Evolutionary conservation across 2,797 vertebrate genomes (phyloP), one percentile per base, ranked within the genome.

Genomic region (Chloroceryle amazona): DNA sequence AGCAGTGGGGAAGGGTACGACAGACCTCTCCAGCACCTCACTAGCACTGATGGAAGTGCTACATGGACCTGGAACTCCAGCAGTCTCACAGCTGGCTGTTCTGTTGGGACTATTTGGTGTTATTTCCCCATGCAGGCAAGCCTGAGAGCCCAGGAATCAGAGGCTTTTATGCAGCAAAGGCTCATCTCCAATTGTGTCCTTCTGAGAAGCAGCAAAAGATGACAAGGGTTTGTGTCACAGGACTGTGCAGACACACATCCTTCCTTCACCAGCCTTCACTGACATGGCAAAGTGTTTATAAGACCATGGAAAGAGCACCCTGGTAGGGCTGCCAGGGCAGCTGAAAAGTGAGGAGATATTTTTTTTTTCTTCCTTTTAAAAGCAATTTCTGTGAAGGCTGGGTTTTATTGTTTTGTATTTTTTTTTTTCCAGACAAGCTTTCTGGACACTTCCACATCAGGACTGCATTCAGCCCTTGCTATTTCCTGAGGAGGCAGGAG

Each of bases 401-500:
- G 15, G 15, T 46, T 22, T 33, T 21, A n/a, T 13, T 55, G 31
- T 13, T 41, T 47, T 47, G 23, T 33, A 25, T 47, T 13, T 3
- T 28, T 57, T 33, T 67, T 84, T 67, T 47, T 6, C 55, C 71
- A 74, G 81, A 33, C 1, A 1, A 79, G 51, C 47, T 91, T 85
- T 92, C 85, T 76, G 91, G 44, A 49, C 58, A 25, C 28, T 76
- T 90, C 52, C 51, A 76, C 65, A 31, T 9, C 1, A 0, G 66
- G 57, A 17, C 3, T 37, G 46, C 23, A 4, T 55, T 90, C 83
- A 85, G 55, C 33, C 33, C 54, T 84, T 2, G 0, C 44, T 31
- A 1, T 86, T 94, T 94, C 90, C 86, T 73, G 76, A 76, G 66
- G 35, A 62, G 74, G 54, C 71, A 89, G 87, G 57, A 74, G 73